These are phyloP conservation scores for Myrmophylax atrothorax DNA, from an alignment of 2,113 vertebrate genomes.

Conservation along the genomic window DNA sequence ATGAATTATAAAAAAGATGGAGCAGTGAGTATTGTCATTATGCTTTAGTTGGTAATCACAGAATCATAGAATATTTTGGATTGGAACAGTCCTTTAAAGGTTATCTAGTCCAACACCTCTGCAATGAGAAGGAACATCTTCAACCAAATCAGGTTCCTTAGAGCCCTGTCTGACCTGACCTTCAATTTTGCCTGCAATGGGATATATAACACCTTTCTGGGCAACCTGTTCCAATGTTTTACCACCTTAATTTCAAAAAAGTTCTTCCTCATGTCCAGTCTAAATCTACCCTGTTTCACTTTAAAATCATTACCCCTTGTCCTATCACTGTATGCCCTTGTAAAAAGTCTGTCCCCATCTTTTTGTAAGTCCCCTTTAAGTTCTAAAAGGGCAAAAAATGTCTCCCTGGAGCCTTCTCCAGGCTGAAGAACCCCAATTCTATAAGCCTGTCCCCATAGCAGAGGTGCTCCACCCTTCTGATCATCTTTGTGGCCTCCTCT, in stretches of 20 bases:
- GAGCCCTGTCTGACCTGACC: background rate
- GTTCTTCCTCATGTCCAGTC: background rate
- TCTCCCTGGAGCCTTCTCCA: background rate
- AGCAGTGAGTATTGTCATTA: background rate
- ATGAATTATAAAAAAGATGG: background rate
- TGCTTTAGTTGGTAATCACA: background rate
- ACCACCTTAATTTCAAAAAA: background rate
- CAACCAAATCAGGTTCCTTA: background rate
- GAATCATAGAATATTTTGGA: background rate
- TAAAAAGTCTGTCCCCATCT: background rate
- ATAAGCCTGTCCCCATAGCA: background rate
- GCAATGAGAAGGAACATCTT: background rate
- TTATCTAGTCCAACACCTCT: background rate
- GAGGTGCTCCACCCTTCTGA: background rate
- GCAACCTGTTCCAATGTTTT: background rate
- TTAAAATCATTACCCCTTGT: background rate
- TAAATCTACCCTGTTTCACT: background rate
- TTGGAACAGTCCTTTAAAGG: background rate
- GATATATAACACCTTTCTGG: background rate
- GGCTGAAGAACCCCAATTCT: background rate
- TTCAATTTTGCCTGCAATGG: background rate
- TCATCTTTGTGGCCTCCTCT: background rate
- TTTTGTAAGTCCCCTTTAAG: background rate
- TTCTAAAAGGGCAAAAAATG: background rate
- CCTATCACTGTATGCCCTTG: rapidly evolving